Evolutionary conservation across 1,140 invertebrate genomes (phyloP).

Genomic region (Calephelis nemesis): DNA sequence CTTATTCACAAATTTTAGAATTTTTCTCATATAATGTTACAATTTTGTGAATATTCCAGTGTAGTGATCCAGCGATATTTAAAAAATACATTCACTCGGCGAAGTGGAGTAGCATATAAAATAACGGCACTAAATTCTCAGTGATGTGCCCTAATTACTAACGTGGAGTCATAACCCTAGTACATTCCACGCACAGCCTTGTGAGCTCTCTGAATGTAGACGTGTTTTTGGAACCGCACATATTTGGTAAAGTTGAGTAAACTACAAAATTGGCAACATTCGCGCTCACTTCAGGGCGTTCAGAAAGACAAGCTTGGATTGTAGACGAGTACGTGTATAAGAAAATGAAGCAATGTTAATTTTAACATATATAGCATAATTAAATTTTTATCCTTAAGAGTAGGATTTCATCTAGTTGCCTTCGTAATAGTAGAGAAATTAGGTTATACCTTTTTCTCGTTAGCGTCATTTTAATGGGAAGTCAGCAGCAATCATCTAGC

Average conservation of each 20-base stretch:
- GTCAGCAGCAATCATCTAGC: constrained; percentile 46
- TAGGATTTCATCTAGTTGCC: constrained; percentile 78
- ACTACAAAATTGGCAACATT: too few relatives aligned
- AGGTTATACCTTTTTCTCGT: constrained; percentile 74
- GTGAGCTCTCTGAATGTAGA: constrained; percentile 5
- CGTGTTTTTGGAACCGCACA: too few relatives aligned
- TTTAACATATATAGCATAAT: constrained; percentile 76
- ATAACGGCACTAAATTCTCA: constrained; percentile 64
- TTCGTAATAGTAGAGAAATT: constrained; percentile 75
- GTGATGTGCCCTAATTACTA: constrained; percentile 31
- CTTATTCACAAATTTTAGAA: constrained; percentile 41
- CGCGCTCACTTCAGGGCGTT: too few relatives aligned
- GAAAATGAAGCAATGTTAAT: constrained; percentile 76
- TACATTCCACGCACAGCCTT: constrained; percentile 25
- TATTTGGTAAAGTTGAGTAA: too few relatives aligned
- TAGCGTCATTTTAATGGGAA: constrained; percentile 69
- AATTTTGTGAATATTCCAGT: constrained; percentile 22
- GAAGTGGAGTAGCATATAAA: constrained; percentile 20
- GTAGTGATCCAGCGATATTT: constrained; percentile 23
- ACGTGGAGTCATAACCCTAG: constrained; percentile 1
- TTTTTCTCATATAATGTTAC: constrained; percentile 51
- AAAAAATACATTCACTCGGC: constrained; percentile 9
- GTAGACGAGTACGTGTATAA: constrained; percentile 52
- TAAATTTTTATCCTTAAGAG: constrained; percentile 77
- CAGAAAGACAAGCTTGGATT: constrained; percentile 22